Percentiles rank a stretch among this genome's conserved stretches.
Evolutionary conservation across 1,140 invertebrate species (phyloP).

Genomic region (Drosophila repletoides): DNA sequence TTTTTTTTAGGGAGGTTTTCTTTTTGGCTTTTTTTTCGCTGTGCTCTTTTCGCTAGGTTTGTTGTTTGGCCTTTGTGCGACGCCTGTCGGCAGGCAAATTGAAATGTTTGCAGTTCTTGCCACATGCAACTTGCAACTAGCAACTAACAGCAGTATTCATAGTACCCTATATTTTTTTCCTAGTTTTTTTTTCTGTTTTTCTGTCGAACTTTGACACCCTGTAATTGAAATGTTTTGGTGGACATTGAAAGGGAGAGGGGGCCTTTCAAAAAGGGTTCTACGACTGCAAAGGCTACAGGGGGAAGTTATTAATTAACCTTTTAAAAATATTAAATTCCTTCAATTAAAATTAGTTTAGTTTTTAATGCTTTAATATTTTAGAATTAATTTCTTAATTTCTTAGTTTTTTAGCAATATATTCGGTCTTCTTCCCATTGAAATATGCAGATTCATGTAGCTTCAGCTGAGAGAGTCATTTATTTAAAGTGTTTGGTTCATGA

Average conservation of each 20-base stretch:
- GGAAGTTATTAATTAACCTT: too few species aligned
- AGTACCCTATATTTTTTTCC: neutral
- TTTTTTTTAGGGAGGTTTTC: neutral
- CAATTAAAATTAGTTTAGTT: too few species aligned
- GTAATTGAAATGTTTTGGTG: constrained; percentile 71
- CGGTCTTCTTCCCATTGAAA: too few species aligned
- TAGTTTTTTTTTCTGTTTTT: constrained; percentile 51
- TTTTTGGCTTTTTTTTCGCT: neutral
- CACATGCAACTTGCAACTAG: constrained; percentile 21
- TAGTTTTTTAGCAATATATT: too few species aligned
- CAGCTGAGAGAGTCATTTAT: too few species aligned
- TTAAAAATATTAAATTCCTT: too few species aligned
- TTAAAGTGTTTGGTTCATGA: too few species aligned
- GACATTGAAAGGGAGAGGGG: constrained; percentile 25
- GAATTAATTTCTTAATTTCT: too few species aligned
- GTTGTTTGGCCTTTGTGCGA: constrained; percentile 73
- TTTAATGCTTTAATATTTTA: too few species aligned
- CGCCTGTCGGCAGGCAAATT: constrained; percentile 69
- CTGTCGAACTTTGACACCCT: constrained; percentile 73
- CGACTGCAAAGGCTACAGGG: too few species aligned
- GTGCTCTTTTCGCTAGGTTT: constrained; percentile 12
- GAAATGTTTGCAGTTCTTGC: constrained; percentile 72
- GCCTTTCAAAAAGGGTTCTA: too few species aligned
- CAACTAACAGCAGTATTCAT: constrained; percentile 1
- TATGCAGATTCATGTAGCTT: too few species aligned